Evolutionary conservation across 1,140 invertebrate species (phyloP), one percentile per base, ranked within the genome.

Genomic region (Nomia melanderi): DNA sequence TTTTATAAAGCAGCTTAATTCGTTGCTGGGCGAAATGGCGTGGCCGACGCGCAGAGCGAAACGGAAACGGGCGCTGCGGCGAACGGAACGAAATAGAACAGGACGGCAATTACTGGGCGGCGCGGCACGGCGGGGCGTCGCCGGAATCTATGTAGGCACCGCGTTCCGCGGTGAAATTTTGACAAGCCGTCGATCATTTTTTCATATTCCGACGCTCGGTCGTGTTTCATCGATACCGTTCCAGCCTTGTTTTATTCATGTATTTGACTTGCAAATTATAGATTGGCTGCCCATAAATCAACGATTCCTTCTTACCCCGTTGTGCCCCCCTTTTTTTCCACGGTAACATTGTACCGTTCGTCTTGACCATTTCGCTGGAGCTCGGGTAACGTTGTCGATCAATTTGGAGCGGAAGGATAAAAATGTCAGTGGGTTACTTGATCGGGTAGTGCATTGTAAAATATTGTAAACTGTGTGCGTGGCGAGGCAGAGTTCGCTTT

Each of bases 1-100:
- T 88, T 89, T 88, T 88, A 89, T 88, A 87, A 89, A 87, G 75
- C 78, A 77, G 73, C 83, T 88, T 90, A 89, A 90, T 90, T 87
- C 78, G 79, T 79, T 75, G 66, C 62, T 81, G 81, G 71, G 74
- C 54, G 79, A 85, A 75, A 79, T 65, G 73, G 72, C 62, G 76
- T 53, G 41, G 59, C 47, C 73, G 79, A 54, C 7, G 50, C 27
- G 27, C 27, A 20, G 60, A 77, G 56, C 60, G 73, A 63, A 57
- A 73, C 77, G 50, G 44, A 29, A 70, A 44, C 50, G 27, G 36
- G 36, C 23, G 64, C 11, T 54, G 60, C 25, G 47, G 39, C 47
- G 72, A 65, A 57, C 70, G 70, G 64, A 65, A 64, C 70, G 70
- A 59, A 74, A 74, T 65, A 64, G 76, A 59, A 78, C 23, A 17